Evolutionary conservation across 2,797 vertebrate genomes (phyloP), one percentile per base, ranked within the genome.

Genomic region (Poeciliopsis gracilis): DNA sequence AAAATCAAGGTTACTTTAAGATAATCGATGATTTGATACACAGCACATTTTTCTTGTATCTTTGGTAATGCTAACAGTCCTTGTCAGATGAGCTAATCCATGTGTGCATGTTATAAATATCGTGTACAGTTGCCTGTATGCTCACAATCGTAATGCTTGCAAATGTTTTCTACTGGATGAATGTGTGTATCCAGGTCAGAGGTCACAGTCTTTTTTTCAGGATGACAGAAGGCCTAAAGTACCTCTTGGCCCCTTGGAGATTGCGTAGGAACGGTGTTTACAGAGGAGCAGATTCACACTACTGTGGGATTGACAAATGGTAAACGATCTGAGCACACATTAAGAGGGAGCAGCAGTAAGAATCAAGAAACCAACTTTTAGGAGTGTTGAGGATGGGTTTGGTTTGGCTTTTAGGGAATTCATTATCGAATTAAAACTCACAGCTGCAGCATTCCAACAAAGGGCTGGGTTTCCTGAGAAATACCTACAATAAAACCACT

Each of bases 201-300:
- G 91, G 90, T 91, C 86, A 88, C 33, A 75, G 77, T 82, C 79
- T 84, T 83, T 78, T 53, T 80, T 85, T 75, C 59, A 78, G 89
- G 71, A 72, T 80, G 92, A 87, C 86, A 91, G 87, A 91, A 89
- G 86, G 82, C 71, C 87, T 83, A 76, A 74, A 91, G 77, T 86
- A 76, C 86, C 88, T 77, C 43, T 80, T 61, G 78, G 78, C 66
- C 90, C 80, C 86, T 82, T 87, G 86, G 86, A 84, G 92, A 72
- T 87, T 88, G 76, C 71, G 59, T 78, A 77, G 81, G 87, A 86
- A 84, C 84, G 79, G 84, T 55, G 85, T 89, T 82, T 81, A 73
- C 57, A 46, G 78, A 87, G 74, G 77, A 71, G 75, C 16, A 82
- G 23, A 16, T 76, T 86, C 79, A 71, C n/a, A 11, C 76, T 79